These are phyloP conservation scores for Listrodromus nycthemerus DNA, from an alignment of 2,888 invertebrate genomes.

Conservation along the genomic window DNA sequence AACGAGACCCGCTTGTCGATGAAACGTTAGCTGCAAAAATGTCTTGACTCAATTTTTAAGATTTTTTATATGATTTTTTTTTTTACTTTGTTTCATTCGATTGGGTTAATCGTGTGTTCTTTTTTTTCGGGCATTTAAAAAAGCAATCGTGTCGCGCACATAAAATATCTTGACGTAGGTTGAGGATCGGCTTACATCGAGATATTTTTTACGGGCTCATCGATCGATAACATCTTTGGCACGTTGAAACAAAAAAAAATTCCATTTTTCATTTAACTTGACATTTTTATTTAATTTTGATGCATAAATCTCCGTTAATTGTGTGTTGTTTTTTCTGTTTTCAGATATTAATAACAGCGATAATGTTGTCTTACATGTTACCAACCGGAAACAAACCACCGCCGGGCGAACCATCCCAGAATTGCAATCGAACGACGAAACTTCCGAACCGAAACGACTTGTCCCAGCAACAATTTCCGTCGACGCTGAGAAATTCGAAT, in stretches of 20 bases:
- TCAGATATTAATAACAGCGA: constrained; percentile 70
- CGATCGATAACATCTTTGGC: neutral
- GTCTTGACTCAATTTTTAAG: neutral
- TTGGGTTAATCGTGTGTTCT: neutral
- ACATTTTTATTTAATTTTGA: neutral
- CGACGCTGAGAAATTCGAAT: constrained; percentile 64
- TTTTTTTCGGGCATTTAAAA: constrained; percentile 66
- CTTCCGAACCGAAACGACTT: constrained; percentile 67
- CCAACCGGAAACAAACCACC: constrained; percentile 92
- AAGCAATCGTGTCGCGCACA: constrained; percentile 86
- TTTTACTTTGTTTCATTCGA: neutral
- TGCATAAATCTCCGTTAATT: neutral
- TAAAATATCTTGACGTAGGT: too few species aligned
- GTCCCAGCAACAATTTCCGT: constrained; percentile 62
- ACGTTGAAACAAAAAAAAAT: too few species aligned
- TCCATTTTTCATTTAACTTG: neutral
- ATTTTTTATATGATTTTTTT: neutral
- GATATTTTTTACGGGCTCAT: too few species aligned
- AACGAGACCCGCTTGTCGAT: neutral
- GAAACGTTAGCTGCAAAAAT: neutral
- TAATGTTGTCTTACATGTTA: constrained; percentile 92
- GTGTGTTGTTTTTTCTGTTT: constrained; percentile 26
- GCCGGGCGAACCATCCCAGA: constrained; percentile 83
- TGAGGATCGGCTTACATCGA: too few species aligned
- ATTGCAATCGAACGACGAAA: constrained; percentile 66